Percentiles rank a stretch among this genome's conserved stretches.
phyloP scores from a whole-genome alignment of 2,888 invertebrate species.

The Chydorus sphaericus region DNA sequence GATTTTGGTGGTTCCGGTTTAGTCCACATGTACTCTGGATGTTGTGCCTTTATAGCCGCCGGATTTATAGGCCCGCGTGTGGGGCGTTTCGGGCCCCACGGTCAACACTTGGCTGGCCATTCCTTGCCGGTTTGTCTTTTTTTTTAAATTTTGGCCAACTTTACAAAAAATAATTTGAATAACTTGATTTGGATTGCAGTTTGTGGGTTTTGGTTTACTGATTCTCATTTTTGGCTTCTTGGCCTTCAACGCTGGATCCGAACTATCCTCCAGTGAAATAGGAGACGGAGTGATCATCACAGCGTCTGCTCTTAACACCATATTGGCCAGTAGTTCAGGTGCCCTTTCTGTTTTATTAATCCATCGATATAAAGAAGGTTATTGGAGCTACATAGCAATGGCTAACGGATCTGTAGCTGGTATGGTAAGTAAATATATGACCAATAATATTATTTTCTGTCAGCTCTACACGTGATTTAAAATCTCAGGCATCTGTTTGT shows the following conservation, averaged over 20 bases:
- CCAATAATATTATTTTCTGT: background rate
- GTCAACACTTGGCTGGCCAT: constrained; percentile 25
- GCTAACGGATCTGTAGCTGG: constrained; percentile 37
- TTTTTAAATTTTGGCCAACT: background rate
- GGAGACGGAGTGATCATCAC: constrained; percentile 32
- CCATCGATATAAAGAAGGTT: background rate
- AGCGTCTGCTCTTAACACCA: constrained; percentile 33
- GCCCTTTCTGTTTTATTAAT: background rate
- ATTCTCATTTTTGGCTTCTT: constrained; percentile 38
- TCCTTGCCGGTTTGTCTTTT: background rate
- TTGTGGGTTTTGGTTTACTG: constrained; percentile 36
- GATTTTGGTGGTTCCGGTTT: constrained; percentile 35
- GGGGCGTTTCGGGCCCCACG: constrained; percentile 15
- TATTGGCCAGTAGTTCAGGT: constrained; percentile 28
- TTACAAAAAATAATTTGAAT: constrained; percentile 26
- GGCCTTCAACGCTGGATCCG: constrained; percentile 38
- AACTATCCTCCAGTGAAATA: constrained; percentile 29
- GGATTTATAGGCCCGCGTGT: background rate
- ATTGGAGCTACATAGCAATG: constrained; percentile 33
- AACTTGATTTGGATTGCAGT: constrained; percentile 23
- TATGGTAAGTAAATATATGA: constrained; percentile 25
- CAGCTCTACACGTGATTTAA: too few relatives aligned
- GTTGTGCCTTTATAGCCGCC: constrained; percentile 20
- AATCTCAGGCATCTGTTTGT: too few relatives aligned
- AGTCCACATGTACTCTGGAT: constrained; percentile 35